Evolutionary conservation across 2,888 invertebrate species (phyloP).

Genomic region (Ochropleura leucogaster): DNA sequence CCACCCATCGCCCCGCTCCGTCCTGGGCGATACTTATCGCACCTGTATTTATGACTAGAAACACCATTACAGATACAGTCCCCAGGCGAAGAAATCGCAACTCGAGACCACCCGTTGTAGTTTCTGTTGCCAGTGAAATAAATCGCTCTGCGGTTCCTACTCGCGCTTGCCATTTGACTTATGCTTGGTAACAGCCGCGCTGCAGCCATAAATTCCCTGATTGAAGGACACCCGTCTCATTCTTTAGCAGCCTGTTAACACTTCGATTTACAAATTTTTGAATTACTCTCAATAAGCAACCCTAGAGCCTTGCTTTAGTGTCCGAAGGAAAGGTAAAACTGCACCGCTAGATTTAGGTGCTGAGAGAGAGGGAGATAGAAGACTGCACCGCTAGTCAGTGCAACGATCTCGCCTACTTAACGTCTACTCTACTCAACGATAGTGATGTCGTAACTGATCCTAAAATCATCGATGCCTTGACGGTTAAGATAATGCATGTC

Average conservation of each 20-base stretch:
- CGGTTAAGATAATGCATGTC: not conserved
- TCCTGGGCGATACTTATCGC: constrained; percentile 85
- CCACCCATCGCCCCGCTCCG: constrained; percentile 84
- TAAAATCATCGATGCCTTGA: constrained; percentile 57
- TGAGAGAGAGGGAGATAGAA: constrained; percentile 70
- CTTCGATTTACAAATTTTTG: constrained; percentile 63
- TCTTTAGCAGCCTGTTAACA: constrained; percentile 66
- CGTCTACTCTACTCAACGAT: constrained; percentile 68
- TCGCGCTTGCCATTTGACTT: constrained; percentile 49
- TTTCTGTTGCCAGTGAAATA: constrained; percentile 71
- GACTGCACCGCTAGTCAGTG: constrained; percentile 78
- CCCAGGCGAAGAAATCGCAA: constrained; percentile 77
- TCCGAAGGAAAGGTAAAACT: constrained; percentile 58
- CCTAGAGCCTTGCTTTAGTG: constrained; percentile 56
- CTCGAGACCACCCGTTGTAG: constrained; percentile 80
- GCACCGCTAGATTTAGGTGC: constrained; percentile 60
- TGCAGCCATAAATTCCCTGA: constrained; percentile 56
- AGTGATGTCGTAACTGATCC: constrained; percentile 60
- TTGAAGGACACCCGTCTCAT: constrained; percentile 64
- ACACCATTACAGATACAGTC: constrained; percentile 78
- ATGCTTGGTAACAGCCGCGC: constrained; percentile 45
- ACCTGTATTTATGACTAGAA: constrained; percentile 88
- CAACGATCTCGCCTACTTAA: constrained; percentile 78
- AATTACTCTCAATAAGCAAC: constrained; percentile 61
- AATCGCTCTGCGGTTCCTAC: constrained; percentile 67